Percentiles rank a stretch among this genome's conserved stretches.
Conservation (phyloP, 2,888 invertebrate species). For the Pachycephus smyrnensis region DNA sequence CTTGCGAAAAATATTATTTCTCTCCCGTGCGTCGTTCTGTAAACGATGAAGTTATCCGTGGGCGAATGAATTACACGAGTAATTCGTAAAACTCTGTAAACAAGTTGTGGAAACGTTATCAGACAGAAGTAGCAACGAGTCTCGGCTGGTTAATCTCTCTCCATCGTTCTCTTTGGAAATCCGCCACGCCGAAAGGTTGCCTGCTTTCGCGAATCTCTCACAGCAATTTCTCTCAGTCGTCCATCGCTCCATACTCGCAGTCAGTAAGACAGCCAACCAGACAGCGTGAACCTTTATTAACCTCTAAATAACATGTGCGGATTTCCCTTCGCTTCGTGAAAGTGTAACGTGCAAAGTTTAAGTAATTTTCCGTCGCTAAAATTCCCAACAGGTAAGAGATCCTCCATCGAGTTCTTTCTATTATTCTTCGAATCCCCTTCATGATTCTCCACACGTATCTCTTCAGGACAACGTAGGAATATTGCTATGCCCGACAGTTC, state of each 20-base stretch:
- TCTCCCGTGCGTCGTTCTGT: background rate
- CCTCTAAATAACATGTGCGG: background rate
- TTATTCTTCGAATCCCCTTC: background rate
- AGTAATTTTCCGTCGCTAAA: background rate
- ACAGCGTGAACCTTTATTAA: background rate
- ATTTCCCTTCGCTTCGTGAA: background rate
- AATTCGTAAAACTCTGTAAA: background rate
- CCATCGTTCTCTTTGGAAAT: background rate
- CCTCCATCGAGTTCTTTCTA: background rate
- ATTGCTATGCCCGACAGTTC: background rate
- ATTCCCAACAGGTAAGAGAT: background rate
- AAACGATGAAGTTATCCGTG: background rate
- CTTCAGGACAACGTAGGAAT: background rate
- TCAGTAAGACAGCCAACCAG: background rate
- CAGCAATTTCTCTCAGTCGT: background rate
- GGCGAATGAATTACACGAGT: background rate
- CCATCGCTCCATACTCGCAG: background rate
- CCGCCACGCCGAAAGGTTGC: background rate
- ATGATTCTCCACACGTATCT: background rate
- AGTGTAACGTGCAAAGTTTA: background rate
- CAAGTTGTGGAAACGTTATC: background rate
- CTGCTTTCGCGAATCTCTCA: background rate
- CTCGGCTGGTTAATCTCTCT: background rate
- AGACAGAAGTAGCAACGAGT: background rate
- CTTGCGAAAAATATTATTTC: background rate